A percentile compares a stretch with the other conserved stretches of the same genome.
Evolutionary conservation across 1,140 invertebrate species (phyloP).

Genomic region (Lanistes nyassanus): DNA sequence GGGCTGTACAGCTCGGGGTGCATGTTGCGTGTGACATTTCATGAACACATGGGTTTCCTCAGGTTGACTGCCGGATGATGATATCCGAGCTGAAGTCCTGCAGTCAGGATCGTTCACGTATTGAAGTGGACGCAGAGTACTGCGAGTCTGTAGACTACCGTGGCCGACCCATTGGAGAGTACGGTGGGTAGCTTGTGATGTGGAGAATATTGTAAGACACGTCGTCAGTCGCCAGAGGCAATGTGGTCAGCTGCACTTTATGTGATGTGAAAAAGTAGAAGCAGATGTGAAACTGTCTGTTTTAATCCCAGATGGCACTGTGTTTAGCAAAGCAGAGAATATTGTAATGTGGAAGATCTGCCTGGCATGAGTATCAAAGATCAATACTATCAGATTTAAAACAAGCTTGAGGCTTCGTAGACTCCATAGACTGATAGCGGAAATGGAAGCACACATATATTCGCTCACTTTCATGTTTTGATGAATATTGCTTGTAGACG

Average conservation of each 20-base stretch:
- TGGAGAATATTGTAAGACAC: background rate
- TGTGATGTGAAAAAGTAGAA: background rate
- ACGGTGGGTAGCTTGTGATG: constrained; percentile 49
- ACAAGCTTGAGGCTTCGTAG: too few relatives aligned
- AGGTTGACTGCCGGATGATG: constrained; percentile 89
- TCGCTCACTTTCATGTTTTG: too few relatives aligned
- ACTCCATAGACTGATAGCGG: too few relatives aligned
- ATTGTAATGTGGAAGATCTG: too few relatives aligned
- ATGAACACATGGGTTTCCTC: too few relatives aligned
- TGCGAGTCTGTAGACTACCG: constrained; percentile 95
- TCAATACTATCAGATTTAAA: too few relatives aligned
- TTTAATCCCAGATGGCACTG: background rate
- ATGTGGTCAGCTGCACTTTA: background rate
- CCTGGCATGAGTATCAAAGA: too few relatives aligned
- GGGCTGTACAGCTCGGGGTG: too few relatives aligned
- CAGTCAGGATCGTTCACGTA: constrained; percentile 91
- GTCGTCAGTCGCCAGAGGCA: background rate
- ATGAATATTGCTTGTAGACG: constrained; percentile 76
- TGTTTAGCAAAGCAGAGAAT: too few relatives aligned
- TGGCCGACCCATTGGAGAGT: constrained; percentile 83
- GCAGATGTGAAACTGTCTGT: background rate
- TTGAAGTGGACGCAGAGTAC: constrained; percentile 93
- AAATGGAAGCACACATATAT: too few relatives aligned
- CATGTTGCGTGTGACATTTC: too few relatives aligned
- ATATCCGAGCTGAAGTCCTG: constrained; percentile 85